Conservation (phyloP, 1,140 invertebrate species). For the Caerostris extrusa region DNA sequence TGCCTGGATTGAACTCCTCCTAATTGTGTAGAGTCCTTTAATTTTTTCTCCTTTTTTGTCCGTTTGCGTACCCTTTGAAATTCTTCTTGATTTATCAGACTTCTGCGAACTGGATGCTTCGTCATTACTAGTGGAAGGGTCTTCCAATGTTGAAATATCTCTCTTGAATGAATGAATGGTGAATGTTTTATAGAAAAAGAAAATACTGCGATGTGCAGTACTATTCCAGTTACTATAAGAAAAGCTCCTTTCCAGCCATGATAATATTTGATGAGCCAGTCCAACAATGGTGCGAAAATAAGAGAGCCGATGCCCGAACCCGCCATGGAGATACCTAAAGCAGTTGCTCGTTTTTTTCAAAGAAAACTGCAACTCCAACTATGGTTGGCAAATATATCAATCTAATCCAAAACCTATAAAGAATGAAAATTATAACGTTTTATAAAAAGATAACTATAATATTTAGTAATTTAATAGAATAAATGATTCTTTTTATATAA, state of each 20-base stretch:
- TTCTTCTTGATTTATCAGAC: too few relatives aligned
- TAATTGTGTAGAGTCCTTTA: background rate
- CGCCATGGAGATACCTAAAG: conserved; percentile 96
- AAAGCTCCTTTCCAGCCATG: conserved; percentile 84
- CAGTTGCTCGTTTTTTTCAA: conserved; percentile 93
- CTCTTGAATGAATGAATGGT: background rate
- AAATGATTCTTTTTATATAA: too few relatives aligned
- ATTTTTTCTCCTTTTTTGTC: background rate
- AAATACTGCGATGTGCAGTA: conserved; percentile 92
- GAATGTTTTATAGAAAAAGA: conserved; percentile 89
- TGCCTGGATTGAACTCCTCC: too few relatives aligned
- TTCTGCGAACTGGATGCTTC: background rate
- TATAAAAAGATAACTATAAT: too few relatives aligned
- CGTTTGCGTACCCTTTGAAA: background rate
- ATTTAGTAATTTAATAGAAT: too few relatives aligned
- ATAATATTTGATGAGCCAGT: conserved; percentile 83
- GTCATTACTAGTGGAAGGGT: background rate
- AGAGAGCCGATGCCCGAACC: conserved; percentile 94
- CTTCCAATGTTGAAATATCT: background rate
- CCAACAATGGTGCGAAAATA: conserved; percentile 89
- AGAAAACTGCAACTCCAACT: conserved; percentile 96
- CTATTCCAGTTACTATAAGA: conserved; percentile 89
- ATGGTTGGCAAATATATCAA: conserved; percentile 90
- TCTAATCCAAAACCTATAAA: conserved; percentile 82
- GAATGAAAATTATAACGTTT: conserved; percentile 80